Percentiles rank a stretch among this genome's conserved stretches.
phyloP scores from a whole-genome alignment of 2,113 vertebrate species.

The Sorex araneus region DNA sequence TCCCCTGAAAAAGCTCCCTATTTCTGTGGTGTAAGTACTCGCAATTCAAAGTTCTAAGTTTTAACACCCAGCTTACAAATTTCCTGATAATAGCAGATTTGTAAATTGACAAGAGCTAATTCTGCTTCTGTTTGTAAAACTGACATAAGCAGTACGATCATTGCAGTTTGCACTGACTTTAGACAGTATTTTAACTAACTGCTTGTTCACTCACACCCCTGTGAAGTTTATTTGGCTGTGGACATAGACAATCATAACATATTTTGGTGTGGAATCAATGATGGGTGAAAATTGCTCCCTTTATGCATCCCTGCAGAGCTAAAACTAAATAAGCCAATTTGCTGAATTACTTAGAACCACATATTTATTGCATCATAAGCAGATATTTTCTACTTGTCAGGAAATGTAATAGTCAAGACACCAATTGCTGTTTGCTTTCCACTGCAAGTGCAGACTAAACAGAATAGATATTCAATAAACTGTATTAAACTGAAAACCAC shows the following conservation, averaged over 20 bases:
- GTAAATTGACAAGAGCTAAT: neutral
- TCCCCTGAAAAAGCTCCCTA: neutral
- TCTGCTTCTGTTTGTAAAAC: neutral
- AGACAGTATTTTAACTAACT: neutral
- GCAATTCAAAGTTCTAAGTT: slow-evolving; percentile 17
- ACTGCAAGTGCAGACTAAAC: slow-evolving; percentile 32
- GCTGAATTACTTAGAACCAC: slow-evolving; percentile 61
- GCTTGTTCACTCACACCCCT: neutral
- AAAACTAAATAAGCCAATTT: slow-evolving; percentile 71
- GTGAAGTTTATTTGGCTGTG: slow-evolving; percentile 5
- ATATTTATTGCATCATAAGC: slow-evolving; percentile 65
- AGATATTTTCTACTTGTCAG: slow-evolving; percentile 68
- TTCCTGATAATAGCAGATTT: slow-evolving; percentile 6
- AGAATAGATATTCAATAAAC: slow-evolving; percentile 51
- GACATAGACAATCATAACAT: neutral
- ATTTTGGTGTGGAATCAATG: slow-evolving; percentile 54
- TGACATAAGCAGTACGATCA: neutral
- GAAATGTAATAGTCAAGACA: slow-evolving; percentile 57
- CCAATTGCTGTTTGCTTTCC: slow-evolving; percentile 62
- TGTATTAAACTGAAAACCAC: slow-evolving; percentile 14
- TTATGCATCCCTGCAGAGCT: slow-evolving; percentile 43
- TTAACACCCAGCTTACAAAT: slow-evolving; percentile 4
- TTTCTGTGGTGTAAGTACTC: neutral
- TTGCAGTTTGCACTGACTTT: neutral
- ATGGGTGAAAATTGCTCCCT: slow-evolving; percentile 56